A percentile compares a stretch with the other conserved stretches of the same genome.
These are phyloP conservation scores for Aspidiotus destructor DNA, from an alignment of 2,888 invertebrate species.

Conservation along the genomic window DNA sequence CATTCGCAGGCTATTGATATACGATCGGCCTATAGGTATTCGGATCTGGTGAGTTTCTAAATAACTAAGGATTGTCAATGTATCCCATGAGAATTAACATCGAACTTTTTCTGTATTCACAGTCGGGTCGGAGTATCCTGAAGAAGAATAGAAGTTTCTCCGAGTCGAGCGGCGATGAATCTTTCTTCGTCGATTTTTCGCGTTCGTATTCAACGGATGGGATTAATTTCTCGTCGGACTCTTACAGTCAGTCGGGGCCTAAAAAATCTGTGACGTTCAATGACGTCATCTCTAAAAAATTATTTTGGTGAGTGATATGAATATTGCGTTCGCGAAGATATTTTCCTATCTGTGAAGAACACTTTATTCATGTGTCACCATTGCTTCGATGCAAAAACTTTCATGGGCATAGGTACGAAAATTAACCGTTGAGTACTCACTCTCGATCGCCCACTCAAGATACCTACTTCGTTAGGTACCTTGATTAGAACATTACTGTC, in stretches of 20 bases:
- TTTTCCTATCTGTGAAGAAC: background rate
- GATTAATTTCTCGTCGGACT: slow-evolving; percentile 23
- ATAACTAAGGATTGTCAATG: no score
- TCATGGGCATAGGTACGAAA: background rate
- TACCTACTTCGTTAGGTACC: slow-evolving; percentile 1
- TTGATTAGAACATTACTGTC: background rate
- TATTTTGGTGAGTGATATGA: slow-evolving; percentile 14
- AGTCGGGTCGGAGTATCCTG: slow-evolving; percentile 38
- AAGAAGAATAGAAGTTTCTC: slow-evolving; percentile 45
- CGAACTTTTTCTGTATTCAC: background rate
- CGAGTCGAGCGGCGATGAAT: slow-evolving; percentile 38
- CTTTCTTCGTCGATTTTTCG: slow-evolving; percentile 5
- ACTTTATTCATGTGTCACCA: no score
- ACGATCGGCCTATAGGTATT: slow-evolving; percentile 16
- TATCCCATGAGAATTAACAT: background rate
- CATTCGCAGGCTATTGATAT: slow-evolving; percentile 7
- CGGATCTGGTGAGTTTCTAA: slow-evolving; percentile 20
- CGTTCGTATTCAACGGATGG: slow-evolving; percentile 24
- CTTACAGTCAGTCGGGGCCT: slow-evolving; percentile 22
- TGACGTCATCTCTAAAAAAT: slow-evolving; percentile 23
- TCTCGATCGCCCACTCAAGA: background rate
- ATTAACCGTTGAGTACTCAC: background rate
- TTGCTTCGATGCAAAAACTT: background rate
- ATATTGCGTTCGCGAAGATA: no score
- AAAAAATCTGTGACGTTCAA: slow-evolving; percentile 22